phyloP scores from a whole-genome alignment of 1,140 invertebrate genomes.

The Heliconius congener region DNA sequence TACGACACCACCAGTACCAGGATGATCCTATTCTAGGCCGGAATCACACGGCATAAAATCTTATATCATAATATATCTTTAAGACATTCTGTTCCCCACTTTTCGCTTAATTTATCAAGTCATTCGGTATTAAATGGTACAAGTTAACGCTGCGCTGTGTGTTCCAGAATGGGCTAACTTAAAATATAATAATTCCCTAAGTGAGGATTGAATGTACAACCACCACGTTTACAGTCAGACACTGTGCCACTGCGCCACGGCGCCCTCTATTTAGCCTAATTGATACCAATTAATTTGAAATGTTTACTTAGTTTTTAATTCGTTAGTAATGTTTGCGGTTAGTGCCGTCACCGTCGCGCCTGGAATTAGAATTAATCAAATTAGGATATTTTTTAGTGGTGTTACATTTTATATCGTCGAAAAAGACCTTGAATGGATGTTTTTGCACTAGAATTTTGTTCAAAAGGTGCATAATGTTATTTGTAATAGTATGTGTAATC shows the following conservation, averaged over 20 bases:
- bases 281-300: not conserved
- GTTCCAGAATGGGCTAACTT: too few species aligned
- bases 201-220: not conserved
- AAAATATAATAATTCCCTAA: too few species aligned
- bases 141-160: not conserved
- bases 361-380: not conserved
- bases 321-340: not conserved
- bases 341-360: not conserved
- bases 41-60: too few species aligned
- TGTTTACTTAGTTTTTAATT: conserved; percentile 9
- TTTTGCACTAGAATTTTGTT: too few species aligned
- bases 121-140: not conserved
- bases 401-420: too few species aligned
- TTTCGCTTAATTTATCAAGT: not conserved
- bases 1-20: too few species aligned
- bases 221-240: not conserved
- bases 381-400: not conserved
- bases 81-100: not conserved
- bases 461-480: too few species aligned
- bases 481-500: too few species aligned
- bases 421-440: too few species aligned
- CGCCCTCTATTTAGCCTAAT: not conserved
- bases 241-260: too few species aligned
- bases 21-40: too few species aligned
- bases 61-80: not conserved